A percentile compares a stretch with the other conserved stretches of the same genome.
phyloP scores from a whole-genome alignment of 2,797 vertebrate species.

The Esox lucius region DNA sequence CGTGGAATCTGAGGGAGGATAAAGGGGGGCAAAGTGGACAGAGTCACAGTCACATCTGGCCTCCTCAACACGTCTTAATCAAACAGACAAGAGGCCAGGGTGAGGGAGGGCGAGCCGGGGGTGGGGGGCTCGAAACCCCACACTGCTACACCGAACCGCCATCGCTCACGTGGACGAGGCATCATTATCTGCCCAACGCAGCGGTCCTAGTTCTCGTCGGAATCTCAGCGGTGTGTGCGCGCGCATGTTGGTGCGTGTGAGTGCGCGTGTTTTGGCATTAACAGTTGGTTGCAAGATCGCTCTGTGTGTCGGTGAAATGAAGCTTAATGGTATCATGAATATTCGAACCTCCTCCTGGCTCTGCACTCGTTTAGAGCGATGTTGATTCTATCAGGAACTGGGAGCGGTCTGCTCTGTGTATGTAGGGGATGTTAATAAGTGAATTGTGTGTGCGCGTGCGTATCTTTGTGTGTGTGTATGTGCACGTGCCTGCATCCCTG shows the following conservation, averaged over 20 bases:
- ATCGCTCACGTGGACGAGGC: neutral
- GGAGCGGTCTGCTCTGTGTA: slow-evolving; percentile 35
- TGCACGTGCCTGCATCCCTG: neutral
- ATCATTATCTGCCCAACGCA: neutral
- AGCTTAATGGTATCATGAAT: neutral
- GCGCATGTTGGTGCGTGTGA: neutral
- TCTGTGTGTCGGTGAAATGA: neutral
- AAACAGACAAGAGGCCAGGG: slow-evolving; percentile 26
- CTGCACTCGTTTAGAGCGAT: slow-evolving; percentile 15
- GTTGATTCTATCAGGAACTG: slow-evolving; percentile 29
- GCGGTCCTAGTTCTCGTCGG: neutral
- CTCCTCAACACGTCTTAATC: slow-evolving; percentile 35
- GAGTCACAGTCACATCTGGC: slow-evolving; percentile 33
- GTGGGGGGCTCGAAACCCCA: neutral
- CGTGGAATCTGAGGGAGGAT: neutral
- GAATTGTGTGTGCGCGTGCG: slow-evolving; percentile 33
- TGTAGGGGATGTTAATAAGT: slow-evolving; percentile 45
- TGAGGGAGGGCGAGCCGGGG: neutral
- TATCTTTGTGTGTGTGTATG: slow-evolving; percentile 9
- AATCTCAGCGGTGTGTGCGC: neutral
- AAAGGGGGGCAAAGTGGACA: neutral
- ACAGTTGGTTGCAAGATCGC: neutral
- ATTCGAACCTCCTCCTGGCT: slow-evolving; percentile 11
- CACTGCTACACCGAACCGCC: neutral
- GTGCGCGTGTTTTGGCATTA: neutral